phyloP scores from a whole-genome alignment of 2,113 vertebrate species.

The Alces alces region DNA sequence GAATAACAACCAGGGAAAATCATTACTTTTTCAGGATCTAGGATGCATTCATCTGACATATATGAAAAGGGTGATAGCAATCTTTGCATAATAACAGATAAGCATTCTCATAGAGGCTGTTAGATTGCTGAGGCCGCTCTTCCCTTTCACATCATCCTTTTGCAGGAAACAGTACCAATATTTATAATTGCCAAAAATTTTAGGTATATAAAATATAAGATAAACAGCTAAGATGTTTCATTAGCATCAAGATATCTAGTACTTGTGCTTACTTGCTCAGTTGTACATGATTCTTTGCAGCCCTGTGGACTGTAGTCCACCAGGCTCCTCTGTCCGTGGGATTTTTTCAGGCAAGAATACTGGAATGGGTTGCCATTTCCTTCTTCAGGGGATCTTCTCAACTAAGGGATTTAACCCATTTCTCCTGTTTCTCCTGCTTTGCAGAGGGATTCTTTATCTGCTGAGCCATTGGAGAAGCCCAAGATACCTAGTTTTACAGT shows the following conservation, averaged over 20 bases:
- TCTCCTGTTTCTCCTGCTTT: neutral
- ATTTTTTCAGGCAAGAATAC: neutral
- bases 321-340: neutral
- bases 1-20: neutral
- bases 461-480: neutral
- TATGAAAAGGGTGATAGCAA: neutral
- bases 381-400: neutral
- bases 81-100: neutral
- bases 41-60: neutral
- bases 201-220: neutral
- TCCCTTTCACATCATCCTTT: neutral
- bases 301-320: neutral
- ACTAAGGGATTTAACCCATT: neutral
- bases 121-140: neutral
- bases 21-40: neutral
- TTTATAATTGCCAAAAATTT: neutral
- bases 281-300: neutral
- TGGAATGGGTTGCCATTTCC: neutral
- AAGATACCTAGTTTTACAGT: neutral
- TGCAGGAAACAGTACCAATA: neutral
- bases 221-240: neutral
- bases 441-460: neutral
- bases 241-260: neutral
- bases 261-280: neutral
- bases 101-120: neutral